Base-by-base conservation (phyloP, 2,888 invertebrate genomes). In the Xanthorhoe spadicearia region DNA sequence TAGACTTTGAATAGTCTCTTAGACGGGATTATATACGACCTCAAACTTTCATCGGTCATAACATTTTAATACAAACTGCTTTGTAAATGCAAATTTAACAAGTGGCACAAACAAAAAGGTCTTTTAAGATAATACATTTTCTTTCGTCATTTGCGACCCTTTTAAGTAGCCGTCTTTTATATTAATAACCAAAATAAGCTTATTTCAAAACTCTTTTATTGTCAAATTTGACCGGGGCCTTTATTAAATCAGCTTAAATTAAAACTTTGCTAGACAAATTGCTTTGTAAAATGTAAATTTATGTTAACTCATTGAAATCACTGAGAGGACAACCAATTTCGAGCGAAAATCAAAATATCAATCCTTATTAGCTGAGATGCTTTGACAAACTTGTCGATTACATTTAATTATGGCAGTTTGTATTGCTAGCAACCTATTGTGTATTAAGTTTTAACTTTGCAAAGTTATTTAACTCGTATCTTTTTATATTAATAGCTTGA, bases 281-380 rank as follows among this genome's bases (percentile, higher is more conserved):
- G 66, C 66, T 69, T 66, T 69, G 66, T 66, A 55, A 56, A 60
- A 69, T 69, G 69, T 62, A 69, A 69, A 66, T 69, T 69, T 66
- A 66, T 66, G 69, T 51, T 66, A 69, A 69, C 58, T 69, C 61
- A 55, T 66, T 66, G 61, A 66, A 61, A 66, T 66, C 63, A 64
- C 57, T 59, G 56, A 51, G 55, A 63, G 60, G 67, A 68, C 64
- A 57, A 49, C 61, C 68, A 64, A 64, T 64, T 64, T 68, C n/a
- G 28, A 52, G 60, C 23, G 32, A 60, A 61, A 66, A 61, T 61
- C 64, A 68, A 58, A 68, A 68, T 68, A 68, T 64, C 64, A 61
- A 61, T 68, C 57, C 43, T 54, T 64, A 54, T 57, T 61, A 57
- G 15, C 32, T 46, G 15, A 51, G 54, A 46, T 50, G 43, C 28